Conservation (phyloP, 2,888 invertebrate genomes). For the Dynastes maya region DNA sequence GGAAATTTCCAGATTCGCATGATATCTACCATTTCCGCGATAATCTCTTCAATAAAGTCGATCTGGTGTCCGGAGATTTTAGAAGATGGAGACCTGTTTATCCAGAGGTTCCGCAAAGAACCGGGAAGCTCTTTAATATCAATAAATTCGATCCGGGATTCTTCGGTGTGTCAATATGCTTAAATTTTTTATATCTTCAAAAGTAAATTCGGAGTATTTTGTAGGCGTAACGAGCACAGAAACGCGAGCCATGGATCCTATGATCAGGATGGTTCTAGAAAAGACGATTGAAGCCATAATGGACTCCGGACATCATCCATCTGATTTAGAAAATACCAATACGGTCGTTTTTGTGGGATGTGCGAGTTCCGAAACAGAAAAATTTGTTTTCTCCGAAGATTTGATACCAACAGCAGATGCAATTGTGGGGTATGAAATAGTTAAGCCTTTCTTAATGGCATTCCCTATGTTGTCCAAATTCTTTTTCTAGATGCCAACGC, state of each 20-base stretch:
- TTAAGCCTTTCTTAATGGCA: not conserved
- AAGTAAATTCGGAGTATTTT: constrained; percentile 12
- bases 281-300: constrained; percentile 75
- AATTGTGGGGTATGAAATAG: not conserved
- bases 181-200: no score
- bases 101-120: constrained; percentile 74
- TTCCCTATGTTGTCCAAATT: not conserved
- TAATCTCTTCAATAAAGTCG: constrained; percentile 83
- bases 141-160: constrained; percentile 74
- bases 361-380: constrained; percentile 84
- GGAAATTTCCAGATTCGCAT: constrained; percentile 85
- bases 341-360: constrained; percentile 88
- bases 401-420: not conserved
- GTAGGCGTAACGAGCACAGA: constrained; percentile 73
- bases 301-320: constrained; percentile 80
- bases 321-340: constrained; percentile 79
- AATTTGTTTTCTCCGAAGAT: constrained; percentile 67
- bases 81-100: constrained; percentile 83
- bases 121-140: constrained; percentile 77
- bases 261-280: constrained; percentile 75
- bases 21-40: constrained; percentile 81
- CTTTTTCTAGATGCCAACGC: constrained; percentile 72
- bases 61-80: constrained; percentile 87
- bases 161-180: constrained; percentile 66
- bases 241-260: constrained; percentile 73